These are phyloP conservation scores for Heliconius erato DNA, from an alignment of 2,888 invertebrate genomes.

Conservation along the genomic window DNA sequence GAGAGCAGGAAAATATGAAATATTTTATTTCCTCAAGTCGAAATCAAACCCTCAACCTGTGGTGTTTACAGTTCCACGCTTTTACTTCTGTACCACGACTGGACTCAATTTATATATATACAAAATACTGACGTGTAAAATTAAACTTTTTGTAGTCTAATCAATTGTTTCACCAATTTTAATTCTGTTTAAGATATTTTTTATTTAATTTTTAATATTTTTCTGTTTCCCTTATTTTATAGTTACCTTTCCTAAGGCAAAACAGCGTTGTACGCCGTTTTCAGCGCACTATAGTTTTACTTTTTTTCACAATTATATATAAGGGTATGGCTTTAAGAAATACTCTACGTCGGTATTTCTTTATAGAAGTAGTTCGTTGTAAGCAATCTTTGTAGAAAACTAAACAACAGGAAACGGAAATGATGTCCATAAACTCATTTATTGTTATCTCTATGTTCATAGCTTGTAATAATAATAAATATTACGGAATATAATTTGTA, in stretches of 20 bases:
- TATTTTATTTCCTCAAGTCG: too few relatives aligned
- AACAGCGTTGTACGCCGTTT: neutral
- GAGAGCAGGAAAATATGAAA: too few relatives aligned
- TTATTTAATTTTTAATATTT: too few relatives aligned
- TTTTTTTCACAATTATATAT: neutral
- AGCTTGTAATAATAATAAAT: neutral
- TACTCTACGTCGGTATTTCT: too few relatives aligned
- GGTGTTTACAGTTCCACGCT: too few relatives aligned
- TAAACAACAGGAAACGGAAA: conserved; percentile 7
- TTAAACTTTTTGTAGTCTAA: neutral
- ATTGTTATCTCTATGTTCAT: neutral
- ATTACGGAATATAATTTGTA: neutral
- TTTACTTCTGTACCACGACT: too few relatives aligned
- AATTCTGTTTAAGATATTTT: too few relatives aligned
- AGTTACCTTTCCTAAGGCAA: too few relatives aligned
- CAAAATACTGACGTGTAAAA: neutral
- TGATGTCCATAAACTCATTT: conserved; percentile 11
- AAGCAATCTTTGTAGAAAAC: neutral
- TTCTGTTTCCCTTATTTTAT: too few relatives aligned
- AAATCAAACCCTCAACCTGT: too few relatives aligned
- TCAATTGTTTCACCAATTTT: too few relatives aligned
- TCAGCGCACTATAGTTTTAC: neutral
- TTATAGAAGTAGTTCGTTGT: neutral
- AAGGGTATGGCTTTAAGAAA: neutral
- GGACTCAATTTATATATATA: neutral